phyloP scores from a whole-genome alignment of 1,140 invertebrate species.

The Bradysia coprophila region DNA sequence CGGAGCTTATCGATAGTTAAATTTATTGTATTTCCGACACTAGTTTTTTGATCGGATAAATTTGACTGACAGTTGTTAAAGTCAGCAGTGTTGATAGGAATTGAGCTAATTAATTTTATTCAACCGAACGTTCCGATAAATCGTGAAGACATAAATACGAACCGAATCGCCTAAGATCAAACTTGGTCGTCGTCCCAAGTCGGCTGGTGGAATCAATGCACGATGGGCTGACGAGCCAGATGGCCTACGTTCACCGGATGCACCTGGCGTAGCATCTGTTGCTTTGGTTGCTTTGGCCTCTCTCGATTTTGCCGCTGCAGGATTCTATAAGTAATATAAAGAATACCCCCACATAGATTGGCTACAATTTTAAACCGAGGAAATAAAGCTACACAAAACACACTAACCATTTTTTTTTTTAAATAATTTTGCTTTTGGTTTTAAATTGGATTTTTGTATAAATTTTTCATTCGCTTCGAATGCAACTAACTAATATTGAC shows the following conservation, averaged over 20 bases:
- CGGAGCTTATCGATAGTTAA: not conserved
- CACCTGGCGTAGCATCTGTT: not conserved
- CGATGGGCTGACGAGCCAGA: slow-evolving; percentile 49
- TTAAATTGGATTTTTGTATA: not conserved
- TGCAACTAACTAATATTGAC: not conserved
- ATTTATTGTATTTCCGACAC: not conserved
- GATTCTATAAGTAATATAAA: not conserved
- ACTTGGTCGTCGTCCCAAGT: slow-evolving; percentile 66
- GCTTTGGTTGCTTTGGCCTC: not conserved
- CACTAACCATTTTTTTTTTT: slow-evolving; percentile 1
- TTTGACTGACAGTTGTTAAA: no score
- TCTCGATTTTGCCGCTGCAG: not conserved
- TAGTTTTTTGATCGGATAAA: not conserved
- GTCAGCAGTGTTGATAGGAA: not conserved
- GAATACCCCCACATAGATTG: not conserved
- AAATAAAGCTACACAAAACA: slow-evolving; percentile 1
- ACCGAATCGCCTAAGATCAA: slow-evolving; percentile 89
- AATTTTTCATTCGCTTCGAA: not conserved
- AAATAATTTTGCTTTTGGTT: not conserved
- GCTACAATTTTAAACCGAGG: not conserved
- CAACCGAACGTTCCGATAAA: not conserved
- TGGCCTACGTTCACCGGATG: slow-evolving; percentile 45
- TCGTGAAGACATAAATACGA: slow-evolving; percentile 16
- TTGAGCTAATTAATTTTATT: not conserved
- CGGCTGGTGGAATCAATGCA: slow-evolving; percentile 65